Base-by-base conservation (phyloP, 2,797 vertebrate species). In the Chrysocyon brachyurus region DNA sequence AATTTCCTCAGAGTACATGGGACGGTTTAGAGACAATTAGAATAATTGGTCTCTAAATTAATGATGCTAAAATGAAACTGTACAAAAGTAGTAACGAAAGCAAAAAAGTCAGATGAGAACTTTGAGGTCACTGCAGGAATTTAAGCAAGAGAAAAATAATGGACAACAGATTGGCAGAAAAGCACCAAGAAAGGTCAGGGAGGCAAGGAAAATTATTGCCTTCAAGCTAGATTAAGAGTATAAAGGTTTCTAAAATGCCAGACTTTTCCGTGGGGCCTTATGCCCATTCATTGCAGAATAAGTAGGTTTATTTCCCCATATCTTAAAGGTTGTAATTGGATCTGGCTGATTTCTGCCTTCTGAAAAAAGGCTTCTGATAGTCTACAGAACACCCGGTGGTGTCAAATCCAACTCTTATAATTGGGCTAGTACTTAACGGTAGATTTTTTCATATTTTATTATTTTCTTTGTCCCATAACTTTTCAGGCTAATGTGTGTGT, bases 141-240 rank as follows among this genome's bases (percentile, higher is more conserved):
- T 95, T 64, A 95, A 88, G 78, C 52, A 49, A 87, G n/a, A 72
- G 31, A 94, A 36, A 90, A 57, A 19, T 5, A 75, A 86, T 59
- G n/a, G 49, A 2, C 40, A 78, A 66, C 3, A 31, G 16, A 64
- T 7, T 79, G 28, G 26, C 21, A 91, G 64, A 66, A 96, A 63
- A 57, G 49, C 61, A 91, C 59, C 14, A 72, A 72, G 21, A 21
- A 33, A 90, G 24, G 56, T 31, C 66, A 81, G 16, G 17, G 9
- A 40, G 57, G 46, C 87, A 63, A 94, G 52, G 11, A 61, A 21
- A 31, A 59, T 31, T 14, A 8, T 73, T 77, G 40, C 52, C 17
- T 26, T 78, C 61, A 70, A 77, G 22, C 26, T 54, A 86, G 15
- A 56, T 54, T 70, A 91, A 59, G 73, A 85, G 4, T n/a, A 57